Conservation (phyloP, 2,797 vertebrate genomes). For the Acridotheres tristis region DNA sequence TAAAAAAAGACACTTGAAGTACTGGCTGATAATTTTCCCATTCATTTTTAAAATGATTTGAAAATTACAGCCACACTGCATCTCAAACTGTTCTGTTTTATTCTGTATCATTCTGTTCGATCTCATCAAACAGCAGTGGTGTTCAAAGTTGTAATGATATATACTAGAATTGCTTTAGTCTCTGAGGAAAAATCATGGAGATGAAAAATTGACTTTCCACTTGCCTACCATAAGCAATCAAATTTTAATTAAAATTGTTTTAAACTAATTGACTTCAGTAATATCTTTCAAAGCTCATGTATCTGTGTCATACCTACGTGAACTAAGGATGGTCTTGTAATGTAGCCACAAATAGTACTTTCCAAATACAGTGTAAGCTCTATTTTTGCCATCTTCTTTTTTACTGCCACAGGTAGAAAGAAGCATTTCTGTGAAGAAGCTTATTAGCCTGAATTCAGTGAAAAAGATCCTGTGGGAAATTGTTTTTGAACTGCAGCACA, state of each 20-base stretch:
- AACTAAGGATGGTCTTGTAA: not conserved
- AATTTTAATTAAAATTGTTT: constrained; percentile 41
- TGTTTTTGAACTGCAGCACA: not conserved
- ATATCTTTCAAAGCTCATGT: not conserved
- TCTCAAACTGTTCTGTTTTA: not conserved
- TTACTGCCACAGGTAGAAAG: not conserved
- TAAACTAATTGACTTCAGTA: constrained; percentile 26
- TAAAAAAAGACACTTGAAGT: rapidly evolving
- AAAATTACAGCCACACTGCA: not conserved
- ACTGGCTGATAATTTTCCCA: not conserved
- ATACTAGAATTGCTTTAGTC: not conserved
- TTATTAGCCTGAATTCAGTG: not conserved
- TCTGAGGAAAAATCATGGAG: not conserved
- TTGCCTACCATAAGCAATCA: not conserved
- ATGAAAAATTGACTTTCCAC: constrained; percentile 18
- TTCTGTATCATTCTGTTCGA: not conserved
- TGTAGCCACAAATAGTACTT: not conserved
- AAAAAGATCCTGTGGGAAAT: not conserved
- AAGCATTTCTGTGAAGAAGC: not conserved
- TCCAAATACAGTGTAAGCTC: not conserved
- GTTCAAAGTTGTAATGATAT: not conserved
- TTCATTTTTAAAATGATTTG: not conserved
- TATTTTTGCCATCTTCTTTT: not conserved
- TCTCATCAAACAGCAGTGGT: not conserved
- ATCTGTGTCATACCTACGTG: not conserved